Percentiles rank a stretch among this genome's conserved stretches.
These are phyloP conservation scores for Nesidiocoris tenuis DNA, from an alignment of 2,888 invertebrate genomes.

Conservation along the genomic window DNA sequence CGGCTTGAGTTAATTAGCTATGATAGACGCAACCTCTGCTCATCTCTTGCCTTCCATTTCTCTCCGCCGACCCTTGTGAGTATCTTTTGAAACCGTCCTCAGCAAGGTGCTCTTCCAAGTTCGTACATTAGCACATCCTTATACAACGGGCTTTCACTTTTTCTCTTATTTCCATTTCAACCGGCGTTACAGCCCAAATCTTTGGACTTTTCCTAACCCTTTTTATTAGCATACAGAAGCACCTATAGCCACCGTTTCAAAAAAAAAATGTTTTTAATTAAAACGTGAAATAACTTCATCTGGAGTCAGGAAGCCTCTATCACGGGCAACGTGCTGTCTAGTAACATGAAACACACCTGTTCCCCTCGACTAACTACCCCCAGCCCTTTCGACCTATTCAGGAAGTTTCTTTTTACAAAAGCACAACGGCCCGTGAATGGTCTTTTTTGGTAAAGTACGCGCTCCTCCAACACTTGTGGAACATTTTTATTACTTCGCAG, in stretches of 20 bases:
- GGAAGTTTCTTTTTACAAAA: conserved; percentile 21
- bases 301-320: conserved; percentile 6
- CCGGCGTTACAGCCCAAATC: conserved; percentile 19
- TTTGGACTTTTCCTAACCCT: conserved; percentile 15
- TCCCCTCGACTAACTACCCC: conserved; percentile 4
- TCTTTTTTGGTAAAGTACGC: neutral
- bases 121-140: conserved; percentile 39
- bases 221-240: conserved; percentile 25
- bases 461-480: neutral
- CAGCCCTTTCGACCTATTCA: conserved; percentile 12
- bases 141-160: conserved; percentile 15
- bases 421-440: neutral
- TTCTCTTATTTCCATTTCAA: neutral
- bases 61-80: conserved; percentile 3
- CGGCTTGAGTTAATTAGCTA: conserved; percentile 36
- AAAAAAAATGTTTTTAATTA: conserved; percentile 27
- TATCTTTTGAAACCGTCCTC: conserved; percentile 19
- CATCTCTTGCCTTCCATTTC: neutral
- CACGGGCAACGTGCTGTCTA: conserved; percentile 24
- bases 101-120: conserved; percentile 2
- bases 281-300: conserved; percentile 32
- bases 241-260: conserved; percentile 21
- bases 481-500: neutral
- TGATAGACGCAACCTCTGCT: conserved; percentile 38
- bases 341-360: conserved; percentile 42